These are phyloP conservation scores for Ochotona princeps DNA, from an alignment of 2,113 vertebrate species.

Conservation along the genomic window DNA sequence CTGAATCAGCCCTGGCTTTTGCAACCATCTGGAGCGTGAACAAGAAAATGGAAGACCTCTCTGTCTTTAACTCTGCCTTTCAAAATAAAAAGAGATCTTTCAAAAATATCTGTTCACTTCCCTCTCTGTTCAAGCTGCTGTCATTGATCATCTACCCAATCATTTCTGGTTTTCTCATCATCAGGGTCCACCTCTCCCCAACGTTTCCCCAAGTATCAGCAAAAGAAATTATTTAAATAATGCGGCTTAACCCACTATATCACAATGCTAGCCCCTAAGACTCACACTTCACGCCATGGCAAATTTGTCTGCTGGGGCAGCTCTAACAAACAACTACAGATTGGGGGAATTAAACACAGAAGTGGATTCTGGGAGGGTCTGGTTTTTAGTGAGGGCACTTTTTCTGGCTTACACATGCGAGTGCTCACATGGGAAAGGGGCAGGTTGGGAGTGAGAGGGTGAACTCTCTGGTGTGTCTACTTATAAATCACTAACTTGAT, in stretches of 20 bases:
- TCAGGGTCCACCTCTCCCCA: neutral
- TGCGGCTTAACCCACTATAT: no score
- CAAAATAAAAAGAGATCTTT: no score
- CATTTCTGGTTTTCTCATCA: neutral
- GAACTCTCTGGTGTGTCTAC: neutral
- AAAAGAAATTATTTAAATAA: neutral
- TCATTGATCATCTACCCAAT: neutral
- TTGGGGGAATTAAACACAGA: neutral
- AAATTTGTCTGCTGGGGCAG: neutral
- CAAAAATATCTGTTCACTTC: neutral
- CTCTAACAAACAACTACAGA: neutral
- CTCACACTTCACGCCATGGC: neutral
- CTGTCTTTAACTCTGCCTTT: no score
- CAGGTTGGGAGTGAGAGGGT: neutral
- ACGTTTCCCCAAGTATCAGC: neutral
- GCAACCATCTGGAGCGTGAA: no score
- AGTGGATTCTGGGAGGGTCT: neutral
- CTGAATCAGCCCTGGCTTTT: no score
- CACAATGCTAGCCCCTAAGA: no score
- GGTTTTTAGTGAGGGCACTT: neutral
- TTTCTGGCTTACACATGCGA: neutral
- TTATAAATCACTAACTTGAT: neutral
- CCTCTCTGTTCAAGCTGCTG: neutral
- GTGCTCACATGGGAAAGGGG: neutral
- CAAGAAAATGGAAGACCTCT: no score